These are phyloP conservation scores for Lethenteron camtschaticum DNA, from an alignment of 2,113 vertebrate species.

Conservation along the genomic window DNA sequence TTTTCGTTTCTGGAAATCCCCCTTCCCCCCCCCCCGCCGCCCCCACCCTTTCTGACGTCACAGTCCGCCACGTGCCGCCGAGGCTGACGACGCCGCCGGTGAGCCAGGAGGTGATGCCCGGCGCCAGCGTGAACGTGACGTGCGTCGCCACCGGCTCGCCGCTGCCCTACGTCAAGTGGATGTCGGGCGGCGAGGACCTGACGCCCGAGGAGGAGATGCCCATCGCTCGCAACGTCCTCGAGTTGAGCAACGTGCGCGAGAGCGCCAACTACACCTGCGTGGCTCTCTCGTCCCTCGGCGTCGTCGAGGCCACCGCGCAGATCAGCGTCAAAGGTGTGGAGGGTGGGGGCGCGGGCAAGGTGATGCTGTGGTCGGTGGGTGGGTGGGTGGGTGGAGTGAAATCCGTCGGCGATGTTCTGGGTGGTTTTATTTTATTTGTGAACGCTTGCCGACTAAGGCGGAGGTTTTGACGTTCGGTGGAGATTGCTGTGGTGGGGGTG, in stretches of 20 bases:
- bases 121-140: constrained; percentile 92
- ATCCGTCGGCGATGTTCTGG: too few relatives aligned
- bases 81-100: constrained; percentile 87
- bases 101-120: constrained; percentile 95
- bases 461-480: too few relatives aligned
- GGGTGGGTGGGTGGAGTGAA: too few relatives aligned
- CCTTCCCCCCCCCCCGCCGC: constrained; percentile 15
- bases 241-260: constrained; percentile 75
- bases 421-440: too few relatives aligned
- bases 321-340: constrained; percentile 94
- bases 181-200: constrained; percentile 79
- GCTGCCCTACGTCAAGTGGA: constrained; percentile 99
- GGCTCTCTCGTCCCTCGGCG: constrained; percentile 94
- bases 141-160: constrained; percentile 93
- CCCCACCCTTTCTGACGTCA: constrained; percentile 9
- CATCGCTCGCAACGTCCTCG: constrained; percentile 79
- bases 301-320: constrained; percentile 81
- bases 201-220: constrained; percentile 95
- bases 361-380: neutral
- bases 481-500: too few relatives aligned
- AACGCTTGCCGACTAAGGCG: too few relatives aligned
- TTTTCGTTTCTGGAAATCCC: neutral
- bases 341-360: constrained; percentile 1
- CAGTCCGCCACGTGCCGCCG: constrained; percentile 88
- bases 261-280: constrained; percentile 98